Conservation (phyloP, 2,797 vertebrate species). For the Diplodus sargus region DNA sequence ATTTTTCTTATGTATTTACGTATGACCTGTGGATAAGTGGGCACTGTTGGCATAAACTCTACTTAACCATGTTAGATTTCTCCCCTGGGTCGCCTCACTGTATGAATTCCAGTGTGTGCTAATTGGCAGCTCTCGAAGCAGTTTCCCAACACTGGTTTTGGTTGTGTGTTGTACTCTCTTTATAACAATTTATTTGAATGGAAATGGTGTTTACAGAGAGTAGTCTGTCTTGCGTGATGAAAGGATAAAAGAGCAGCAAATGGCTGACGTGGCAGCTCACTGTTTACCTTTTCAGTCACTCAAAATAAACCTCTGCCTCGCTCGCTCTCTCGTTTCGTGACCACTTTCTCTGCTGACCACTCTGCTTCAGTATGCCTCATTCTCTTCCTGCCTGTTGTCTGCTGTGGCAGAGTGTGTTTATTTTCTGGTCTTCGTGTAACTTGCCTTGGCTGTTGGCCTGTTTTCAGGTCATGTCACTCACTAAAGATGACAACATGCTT, state of each 20-base stretch:
- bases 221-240: slow-evolving; percentile 21
- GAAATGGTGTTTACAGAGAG: slow-evolving; percentile 10
- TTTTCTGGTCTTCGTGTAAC: slow-evolving; percentile 31
- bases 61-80: too few relatives aligned
- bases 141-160: too few relatives aligned
- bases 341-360: slow-evolving; percentile 35
- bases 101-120: too few relatives aligned
- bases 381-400: slow-evolving; percentile 33
- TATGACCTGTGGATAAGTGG: too few relatives aligned
- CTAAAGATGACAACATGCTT: slow-evolving; percentile 41
- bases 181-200: not conserved
- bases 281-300: slow-evolving; percentile 40
- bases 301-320: slow-evolving; percentile 51
- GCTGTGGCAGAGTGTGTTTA: slow-evolving; percentile 28
- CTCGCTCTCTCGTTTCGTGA: slow-evolving; percentile 16
- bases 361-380: slow-evolving; percentile 31
- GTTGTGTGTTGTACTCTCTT: too few relatives aligned
- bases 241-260: slow-evolving; percentile 25
- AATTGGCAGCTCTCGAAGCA: too few relatives aligned
- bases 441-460: slow-evolving; percentile 23
- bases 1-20: too few relatives aligned
- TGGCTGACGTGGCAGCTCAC: slow-evolving; percentile 2
- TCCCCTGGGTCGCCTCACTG: too few relatives aligned
- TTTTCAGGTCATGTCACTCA: slow-evolving; percentile 42
- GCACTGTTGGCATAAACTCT: too few relatives aligned